Evolutionary conservation across 1,140 invertebrate genomes (phyloP), one percentile per base, ranked within the genome.

Genomic region (Pseudomyrmex dendroicus): DNA sequence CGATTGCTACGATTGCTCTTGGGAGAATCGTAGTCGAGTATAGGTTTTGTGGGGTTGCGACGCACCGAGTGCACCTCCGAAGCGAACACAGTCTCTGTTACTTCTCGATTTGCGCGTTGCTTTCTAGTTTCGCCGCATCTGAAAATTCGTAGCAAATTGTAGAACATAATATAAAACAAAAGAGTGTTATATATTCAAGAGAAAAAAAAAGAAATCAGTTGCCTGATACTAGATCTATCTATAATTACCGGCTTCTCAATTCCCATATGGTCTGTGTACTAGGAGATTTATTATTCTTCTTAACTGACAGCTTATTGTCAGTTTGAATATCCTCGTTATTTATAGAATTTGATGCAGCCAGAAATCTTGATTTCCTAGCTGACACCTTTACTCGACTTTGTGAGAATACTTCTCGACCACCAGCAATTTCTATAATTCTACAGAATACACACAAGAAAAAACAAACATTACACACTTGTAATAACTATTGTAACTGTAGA

Each of bases 341-440:
- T 70, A 95, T 93, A 3, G 95, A 95, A 86, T 95, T 95, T 78
- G 95, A 95, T 17, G 95, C 94, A 13, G 95, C 95, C 84, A 95
- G 95, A 90, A 96, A 96, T 61, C 96, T 95, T 85, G 96, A 95
- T 92, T 97, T 97, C 87, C 97, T 95, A 70, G 96, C 95, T 64
- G 97, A 96, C 62, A 94, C 94, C 95, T 97, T 97, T 89, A 96
- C 97, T 89, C 97, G 94, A 92, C 97, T 98, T 91, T 97, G 97
- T 52, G 97, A 98, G 93, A 97, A 98, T 63, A 98, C 95, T 94
- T 98, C 97, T 73, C 97, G 95, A 73, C 97, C 97, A 86, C 97
- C 97, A 59, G 97, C 97, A 92, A 98, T 98, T 95, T 98, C 97
- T 93, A 98, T 97, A 92, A 98, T 97, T 93, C 97, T 97, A 93